Conservation (phyloP, 2,113 vertebrate species). For the Pogona vitticeps region DNA sequence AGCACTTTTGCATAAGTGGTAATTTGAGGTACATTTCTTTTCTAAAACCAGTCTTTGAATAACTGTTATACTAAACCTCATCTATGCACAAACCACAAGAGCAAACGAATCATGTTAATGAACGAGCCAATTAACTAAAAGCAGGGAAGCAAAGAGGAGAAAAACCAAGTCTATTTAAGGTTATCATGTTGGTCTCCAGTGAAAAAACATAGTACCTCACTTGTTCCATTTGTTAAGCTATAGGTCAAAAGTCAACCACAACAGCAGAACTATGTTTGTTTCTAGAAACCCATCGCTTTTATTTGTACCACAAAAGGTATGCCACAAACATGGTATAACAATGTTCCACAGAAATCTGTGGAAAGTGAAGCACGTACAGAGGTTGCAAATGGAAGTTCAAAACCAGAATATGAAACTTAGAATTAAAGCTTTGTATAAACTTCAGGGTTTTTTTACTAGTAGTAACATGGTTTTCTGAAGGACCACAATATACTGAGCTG, state of each 20-base stretch:
- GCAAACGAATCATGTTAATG: not conserved
- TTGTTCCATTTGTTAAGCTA: not conserved
- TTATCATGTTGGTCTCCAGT: constrained; percentile 7
- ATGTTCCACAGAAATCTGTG: not conserved
- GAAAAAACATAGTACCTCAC: constrained; percentile 34
- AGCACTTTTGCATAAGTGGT: not conserved
- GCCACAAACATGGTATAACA: not conserved
- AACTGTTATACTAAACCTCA: fast-evolving
- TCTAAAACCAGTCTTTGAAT: not conserved
- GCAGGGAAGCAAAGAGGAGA: constrained; percentile 1
- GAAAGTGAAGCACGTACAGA: constrained; percentile 25
- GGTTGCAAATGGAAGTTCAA: constrained; percentile 1
- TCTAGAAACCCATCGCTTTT: not conserved
- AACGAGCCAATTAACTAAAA: constrained; percentile 26
- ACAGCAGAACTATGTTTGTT: not conserved
- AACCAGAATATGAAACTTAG: not conserved
- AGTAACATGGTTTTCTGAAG: constrained; percentile 27
- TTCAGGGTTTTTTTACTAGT: constrained; percentile 23
- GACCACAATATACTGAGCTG: not conserved
- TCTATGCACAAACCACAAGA: not conserved
- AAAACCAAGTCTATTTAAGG: constrained; percentile 23
- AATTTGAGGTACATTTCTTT: not conserved
- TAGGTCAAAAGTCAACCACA: fast-evolving
- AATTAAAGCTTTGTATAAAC: constrained; percentile 29
- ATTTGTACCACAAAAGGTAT: not conserved